Evolutionary conservation across 2,888 invertebrate genomes (phyloP).

Genomic region (Philereme transversata): DNA sequence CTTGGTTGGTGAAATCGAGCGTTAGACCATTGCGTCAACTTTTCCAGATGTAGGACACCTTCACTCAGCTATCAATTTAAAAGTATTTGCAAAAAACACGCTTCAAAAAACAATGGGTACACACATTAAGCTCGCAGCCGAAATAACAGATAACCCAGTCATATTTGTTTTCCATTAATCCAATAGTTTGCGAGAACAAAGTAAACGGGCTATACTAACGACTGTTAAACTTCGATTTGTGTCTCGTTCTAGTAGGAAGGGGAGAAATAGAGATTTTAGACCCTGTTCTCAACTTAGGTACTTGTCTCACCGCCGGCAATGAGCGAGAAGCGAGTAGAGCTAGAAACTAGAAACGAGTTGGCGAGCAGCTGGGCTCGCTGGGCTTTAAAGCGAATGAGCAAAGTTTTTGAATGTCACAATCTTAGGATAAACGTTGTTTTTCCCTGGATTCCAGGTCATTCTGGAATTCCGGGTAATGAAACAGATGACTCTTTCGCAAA

Average conservation of each 20-base stretch:
- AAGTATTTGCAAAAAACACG: conserved; percentile 20
- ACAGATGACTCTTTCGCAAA: too few species aligned
- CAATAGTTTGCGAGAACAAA: conserved; percentile 49
- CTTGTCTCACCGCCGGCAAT: too few species aligned
- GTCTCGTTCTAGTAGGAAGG: background rate
- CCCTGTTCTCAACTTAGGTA: too few species aligned
- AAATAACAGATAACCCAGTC: conserved; percentile 47
- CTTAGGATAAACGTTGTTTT: too few species aligned
- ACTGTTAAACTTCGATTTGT: conserved; percentile 13
- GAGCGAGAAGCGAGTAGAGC: too few species aligned
- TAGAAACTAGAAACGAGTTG: too few species aligned
- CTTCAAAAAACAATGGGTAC: conserved; percentile 17
- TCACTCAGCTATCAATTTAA: conserved; percentile 15
- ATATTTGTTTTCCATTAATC: conserved; percentile 62
- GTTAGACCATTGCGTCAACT: conserved; percentile 4
- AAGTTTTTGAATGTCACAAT: too few species aligned
- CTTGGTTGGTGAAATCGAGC: background rate
- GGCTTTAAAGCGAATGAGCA: too few species aligned
- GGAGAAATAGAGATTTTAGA: background rate
- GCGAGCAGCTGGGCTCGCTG: too few species aligned
- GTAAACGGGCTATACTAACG: conserved; percentile 35
- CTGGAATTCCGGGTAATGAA: too few species aligned
- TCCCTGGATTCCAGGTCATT: too few species aligned
- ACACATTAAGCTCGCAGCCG: conserved; percentile 37
- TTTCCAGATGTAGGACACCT: background rate